Percentiles rank a stretch among this genome's conserved stretches.
phyloP scores from a whole-genome alignment of 2,113 vertebrate genomes.

The Megaceryle maxima region DNA sequence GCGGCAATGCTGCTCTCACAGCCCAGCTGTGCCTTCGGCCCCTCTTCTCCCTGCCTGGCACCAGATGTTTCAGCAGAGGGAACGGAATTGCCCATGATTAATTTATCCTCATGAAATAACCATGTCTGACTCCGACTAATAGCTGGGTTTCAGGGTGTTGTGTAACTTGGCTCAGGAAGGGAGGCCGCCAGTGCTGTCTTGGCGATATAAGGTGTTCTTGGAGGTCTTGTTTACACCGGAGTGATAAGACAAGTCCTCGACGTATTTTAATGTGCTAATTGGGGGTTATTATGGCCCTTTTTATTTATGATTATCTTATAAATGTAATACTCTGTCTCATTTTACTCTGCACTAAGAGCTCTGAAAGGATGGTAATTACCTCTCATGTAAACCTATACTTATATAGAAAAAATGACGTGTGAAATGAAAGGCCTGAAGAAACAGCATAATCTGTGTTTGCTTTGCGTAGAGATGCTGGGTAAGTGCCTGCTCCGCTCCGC shows the following conservation, averaged over 20 bases:
- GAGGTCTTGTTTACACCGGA: conserved; percentile 53
- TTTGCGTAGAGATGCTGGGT: background rate
- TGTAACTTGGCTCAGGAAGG: conserved; percentile 31
- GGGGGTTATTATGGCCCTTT: conserved; percentile 75
- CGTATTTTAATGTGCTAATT: conserved; percentile 77
- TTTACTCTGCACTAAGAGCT: conserved; percentile 63
- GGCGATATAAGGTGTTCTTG: conserved; percentile 43
- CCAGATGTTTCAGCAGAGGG: background rate
- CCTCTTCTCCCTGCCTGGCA: background rate
- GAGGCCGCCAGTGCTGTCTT: conserved; percentile 22
- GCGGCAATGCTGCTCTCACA: background rate
- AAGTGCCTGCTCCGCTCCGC: background rate
- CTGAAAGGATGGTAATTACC: conserved; percentile 73
- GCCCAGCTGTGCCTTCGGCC: background rate
- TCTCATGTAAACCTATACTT: conserved; percentile 69
- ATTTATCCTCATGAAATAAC: conserved; percentile 12
- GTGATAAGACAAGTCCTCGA: conserved; percentile 58
- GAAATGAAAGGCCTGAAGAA: conserved; percentile 52
- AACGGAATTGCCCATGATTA: background rate
- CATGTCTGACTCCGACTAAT: background rate
- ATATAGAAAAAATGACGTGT: conserved; percentile 54
- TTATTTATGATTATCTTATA: conserved; percentile 76
- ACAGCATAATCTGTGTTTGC: conserved; percentile 16
- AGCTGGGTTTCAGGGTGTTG: background rate
- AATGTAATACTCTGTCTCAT: conserved; percentile 64